A percentile compares a stretch with the other conserved stretches of the same genome.
phyloP scores from a whole-genome alignment of 2,797 vertebrate species.

The Enteromius fasciolatus region DNA sequence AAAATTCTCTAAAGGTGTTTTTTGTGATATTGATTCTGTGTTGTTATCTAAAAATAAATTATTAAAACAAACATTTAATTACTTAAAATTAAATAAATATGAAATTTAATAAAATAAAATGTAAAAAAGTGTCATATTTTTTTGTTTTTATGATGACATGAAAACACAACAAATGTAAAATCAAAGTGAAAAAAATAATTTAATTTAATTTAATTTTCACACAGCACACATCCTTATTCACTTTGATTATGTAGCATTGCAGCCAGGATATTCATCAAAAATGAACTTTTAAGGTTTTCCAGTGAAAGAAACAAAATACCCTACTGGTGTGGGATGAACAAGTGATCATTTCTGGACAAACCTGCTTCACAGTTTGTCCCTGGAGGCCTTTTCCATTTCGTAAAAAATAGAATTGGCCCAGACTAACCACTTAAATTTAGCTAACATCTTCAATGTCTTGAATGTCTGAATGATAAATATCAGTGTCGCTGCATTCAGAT shows the following conservation, averaged over 20 bases:
- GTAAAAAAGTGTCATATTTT: not conserved
- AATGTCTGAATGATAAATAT: constrained; percentile 2
- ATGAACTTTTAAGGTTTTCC: not conserved
- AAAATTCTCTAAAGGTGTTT: not conserved
- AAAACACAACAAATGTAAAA: not conserved
- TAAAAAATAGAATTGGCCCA: not conserved
- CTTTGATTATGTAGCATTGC: not conserved
- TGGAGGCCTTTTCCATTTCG: not conserved
- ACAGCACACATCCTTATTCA: not conserved
- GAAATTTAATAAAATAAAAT: not conserved
- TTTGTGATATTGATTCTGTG: not conserved
- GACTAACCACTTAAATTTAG: not conserved
- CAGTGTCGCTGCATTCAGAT: not conserved
- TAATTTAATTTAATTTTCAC: not conserved
- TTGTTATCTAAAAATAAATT: not conserved
- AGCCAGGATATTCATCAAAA: not conserved
- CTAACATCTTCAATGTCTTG: not conserved
- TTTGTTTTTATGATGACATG: not conserved
- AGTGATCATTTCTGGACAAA: not conserved
- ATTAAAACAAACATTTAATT: not conserved
- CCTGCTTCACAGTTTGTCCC: not conserved
- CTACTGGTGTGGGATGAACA: not conserved
- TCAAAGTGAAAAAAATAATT: too few relatives aligned
- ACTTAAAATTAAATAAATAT: not conserved
- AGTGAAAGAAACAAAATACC: not conserved